These are phyloP conservation scores for Clarias batrachus DNA, from an alignment of 2,113 vertebrate genomes.

Conservation along the genomic window DNA sequence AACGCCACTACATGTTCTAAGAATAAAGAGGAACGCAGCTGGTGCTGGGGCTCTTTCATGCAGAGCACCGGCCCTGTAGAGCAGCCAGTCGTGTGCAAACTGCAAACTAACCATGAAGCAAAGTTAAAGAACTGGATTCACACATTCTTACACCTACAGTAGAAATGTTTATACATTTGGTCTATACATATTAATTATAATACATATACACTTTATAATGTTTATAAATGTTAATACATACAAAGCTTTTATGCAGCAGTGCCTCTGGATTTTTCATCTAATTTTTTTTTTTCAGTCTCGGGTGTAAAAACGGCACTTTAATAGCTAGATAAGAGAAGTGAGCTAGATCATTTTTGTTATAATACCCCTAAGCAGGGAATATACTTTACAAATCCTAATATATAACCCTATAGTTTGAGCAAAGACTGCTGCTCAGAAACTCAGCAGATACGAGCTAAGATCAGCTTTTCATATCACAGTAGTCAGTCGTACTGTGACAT, in stretches of 20 bases:
- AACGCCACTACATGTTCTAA: slow-evolving; percentile 22
- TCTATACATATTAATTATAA: too few species aligned
- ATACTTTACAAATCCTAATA: too few species aligned
- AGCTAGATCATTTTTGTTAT: too few species aligned
- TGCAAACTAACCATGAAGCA: slow-evolving; percentile 9
- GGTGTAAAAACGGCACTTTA: not conserved
- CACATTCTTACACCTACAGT: not conserved
- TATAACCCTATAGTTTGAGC: too few species aligned
- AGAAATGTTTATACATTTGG: not conserved
- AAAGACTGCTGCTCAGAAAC: not conserved
- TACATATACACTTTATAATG: too few species aligned
- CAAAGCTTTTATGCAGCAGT: not conserved
- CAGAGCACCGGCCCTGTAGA: slow-evolving; percentile 1
- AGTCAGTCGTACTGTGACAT: not conserved
- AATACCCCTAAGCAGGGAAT: too few species aligned
- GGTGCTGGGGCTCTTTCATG: slow-evolving; percentile 23
- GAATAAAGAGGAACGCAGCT: slow-evolving; percentile 23
- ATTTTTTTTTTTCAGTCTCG: not conserved
- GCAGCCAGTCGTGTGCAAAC: not conserved
- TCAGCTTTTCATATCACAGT: not conserved
- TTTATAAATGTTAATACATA: too few species aligned
- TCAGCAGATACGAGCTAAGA: not conserved
- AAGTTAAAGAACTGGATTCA: not conserved
- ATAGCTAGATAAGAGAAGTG: too few species aligned
- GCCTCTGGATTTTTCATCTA: not conserved